Conservation (phyloP, 2,113 vertebrate species). For the Sinocyclocheilus maitianheensis region DNA sequence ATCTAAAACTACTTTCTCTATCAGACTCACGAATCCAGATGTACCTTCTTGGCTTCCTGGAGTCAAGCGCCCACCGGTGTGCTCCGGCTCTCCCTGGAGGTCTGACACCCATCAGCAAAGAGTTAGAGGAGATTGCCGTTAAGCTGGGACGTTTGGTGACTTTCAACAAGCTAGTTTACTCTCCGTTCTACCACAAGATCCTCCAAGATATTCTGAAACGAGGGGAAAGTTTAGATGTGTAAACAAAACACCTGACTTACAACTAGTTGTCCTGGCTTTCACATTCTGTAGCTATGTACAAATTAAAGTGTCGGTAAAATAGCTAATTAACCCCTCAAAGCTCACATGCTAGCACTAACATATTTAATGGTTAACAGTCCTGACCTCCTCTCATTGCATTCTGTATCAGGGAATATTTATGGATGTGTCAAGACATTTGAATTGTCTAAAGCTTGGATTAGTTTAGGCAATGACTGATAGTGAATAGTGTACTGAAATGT, state of each 20-base stretch:
- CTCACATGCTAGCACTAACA: constrained; percentile 39
- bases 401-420: constrained; percentile 38
- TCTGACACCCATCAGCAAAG: constrained; percentile 83
- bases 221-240: constrained; percentile 56
- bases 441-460: not conserved
- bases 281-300: constrained; percentile 24
- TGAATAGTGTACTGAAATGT: constrained; percentile 25
- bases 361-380: constrained; percentile 23
- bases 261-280: constrained; percentile 21
- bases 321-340: constrained; percentile 18
- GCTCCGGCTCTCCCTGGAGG: constrained; percentile 83
- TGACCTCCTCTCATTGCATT: constrained; percentile 10
- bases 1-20: constrained; percentile 34
- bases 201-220: constrained; percentile 78
- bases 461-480: not conserved
- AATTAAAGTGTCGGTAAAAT: constrained; percentile 20
- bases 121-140: constrained; percentile 86
- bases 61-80: constrained; percentile 77
- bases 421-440: not conserved
- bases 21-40: constrained; percentile 87
- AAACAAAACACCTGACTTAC: not conserved
- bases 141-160: constrained; percentile 88
- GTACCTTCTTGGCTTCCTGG: constrained; percentile 84
- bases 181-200: constrained; percentile 88
- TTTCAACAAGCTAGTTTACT: constrained; percentile 97